Evolutionary conservation across 2,113 vertebrate genomes (phyloP), one percentile per base, ranked within the genome.

Genomic region (Struthio camelus): DNA sequence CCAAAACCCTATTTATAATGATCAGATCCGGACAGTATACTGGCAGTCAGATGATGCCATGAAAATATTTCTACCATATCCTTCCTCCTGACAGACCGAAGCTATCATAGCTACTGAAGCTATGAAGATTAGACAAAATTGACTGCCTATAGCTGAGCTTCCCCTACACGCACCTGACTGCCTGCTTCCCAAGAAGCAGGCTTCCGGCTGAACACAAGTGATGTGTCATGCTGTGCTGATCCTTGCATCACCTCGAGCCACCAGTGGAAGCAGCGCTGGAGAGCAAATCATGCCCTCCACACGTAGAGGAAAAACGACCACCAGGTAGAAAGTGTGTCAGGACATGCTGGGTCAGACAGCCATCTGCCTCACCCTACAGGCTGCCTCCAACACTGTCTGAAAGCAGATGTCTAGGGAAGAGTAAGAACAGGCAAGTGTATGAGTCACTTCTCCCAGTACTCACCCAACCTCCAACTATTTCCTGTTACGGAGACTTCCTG

Each of bases 181-280:
- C 11, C 5, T 51, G 11, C 10, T 32, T 76, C 58, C 19, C 19
- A 51, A 46, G 58, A 38, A 69, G 34, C 0, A 4, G 4, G 11
- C 65, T 77, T 77, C 32, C 44, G 61, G 9, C 1, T 34, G 22
- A 19, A 27, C 23, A 46, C 13, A 11, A 27, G n/a, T 14, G 13
- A 23, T 0, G 1, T n/a, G 14, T 8, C 38, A 30, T 23, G 28
- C 22, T 1, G 2, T 28, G 20, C 11, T 2, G 3, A 10, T 34
- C n/a, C 22, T 86, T 9, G 4, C 4, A 7, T 0, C 54, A 10
- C 54, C 28, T 0, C 2, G 1, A 77, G 36, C 22, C 2, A 51
- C 54, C 23, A 44, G 40, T 53, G 40, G 72, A 73, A 88, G 22
- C 48, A 73, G 16, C 22, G n/a, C 20, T 77, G 48, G 36, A 48